Conservation (phyloP, 2,113 vertebrate species). For the Arizona elegans region DNA sequence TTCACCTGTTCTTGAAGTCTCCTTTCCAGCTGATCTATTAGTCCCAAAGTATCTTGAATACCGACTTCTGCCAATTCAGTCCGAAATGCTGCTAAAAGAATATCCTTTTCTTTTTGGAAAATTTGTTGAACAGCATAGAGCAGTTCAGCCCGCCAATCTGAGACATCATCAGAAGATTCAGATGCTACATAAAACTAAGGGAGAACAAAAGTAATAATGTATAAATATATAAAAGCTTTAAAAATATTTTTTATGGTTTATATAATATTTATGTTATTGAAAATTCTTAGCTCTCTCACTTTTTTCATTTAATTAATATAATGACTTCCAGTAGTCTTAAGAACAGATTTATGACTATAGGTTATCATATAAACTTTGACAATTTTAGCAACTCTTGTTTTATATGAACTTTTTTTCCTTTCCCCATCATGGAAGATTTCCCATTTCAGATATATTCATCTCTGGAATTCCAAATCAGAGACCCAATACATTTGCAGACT, state of each 20-base stretch:
- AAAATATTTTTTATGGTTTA: background rate
- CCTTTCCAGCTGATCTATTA: constrained; percentile 82
- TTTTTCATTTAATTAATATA: background rate
- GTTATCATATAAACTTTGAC: background rate
- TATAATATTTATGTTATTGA: background rate
- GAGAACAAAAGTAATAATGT: constrained; percentile 28
- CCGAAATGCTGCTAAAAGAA: constrained; percentile 76
- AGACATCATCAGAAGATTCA: constrained; percentile 53
- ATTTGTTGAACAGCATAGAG: constrained; percentile 82
- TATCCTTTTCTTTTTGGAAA: constrained; percentile 78
- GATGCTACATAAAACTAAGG: constrained; percentile 56
- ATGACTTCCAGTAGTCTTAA: background rate
- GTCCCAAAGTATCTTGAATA: constrained; percentile 72
- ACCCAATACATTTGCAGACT: background rate
- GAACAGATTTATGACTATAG: background rate
- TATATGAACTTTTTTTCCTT: background rate
- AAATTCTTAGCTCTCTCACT: background rate
- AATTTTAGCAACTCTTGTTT: background rate
- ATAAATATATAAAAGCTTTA: background rate
- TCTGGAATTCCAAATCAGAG: background rate
- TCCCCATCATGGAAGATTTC: background rate
- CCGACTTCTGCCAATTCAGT: constrained; percentile 78
- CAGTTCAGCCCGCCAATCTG: constrained; percentile 86
- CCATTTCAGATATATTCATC: background rate
- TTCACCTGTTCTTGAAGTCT: constrained; percentile 85